Evolutionary conservation across 2,888 invertebrate genomes (phyloP), one percentile per base, ranked within the genome.

Genomic region (Pteria penguin): DNA sequence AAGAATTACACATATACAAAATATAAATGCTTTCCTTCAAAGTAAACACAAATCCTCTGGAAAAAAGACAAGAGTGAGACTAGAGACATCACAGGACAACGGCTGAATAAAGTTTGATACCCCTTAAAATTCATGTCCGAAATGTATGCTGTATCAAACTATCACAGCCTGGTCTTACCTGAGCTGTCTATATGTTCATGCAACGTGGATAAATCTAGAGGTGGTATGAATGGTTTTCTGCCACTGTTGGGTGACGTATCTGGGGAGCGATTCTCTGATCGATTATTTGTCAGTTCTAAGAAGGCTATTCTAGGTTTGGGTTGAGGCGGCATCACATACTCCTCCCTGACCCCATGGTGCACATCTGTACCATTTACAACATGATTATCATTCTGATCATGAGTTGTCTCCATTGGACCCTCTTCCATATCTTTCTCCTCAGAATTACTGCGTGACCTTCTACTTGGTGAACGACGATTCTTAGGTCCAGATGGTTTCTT

Each of bases 101-200:
- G n/a, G n/a, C n/a, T n/a, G n/a, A n/a, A n/a, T n/a, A n/a, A n/a
- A n/a, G n/a, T n/a, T n/a, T n/a, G n/a, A n/a, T n/a, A n/a, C n/a
- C n/a, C n/a, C n/a, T n/a, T n/a, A n/a, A n/a, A n/a, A n/a, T n/a
- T n/a, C n/a, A n/a, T n/a, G n/a, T n/a, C n/a, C n/a, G n/a, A n/a
- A n/a, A n/a, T n/a, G n/a, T n/a, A n/a, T n/a, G n/a, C n/a, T n/a
- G n/a, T n/a, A n/a, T n/a, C n/a, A n/a, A n/a, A 29, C 8, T 2
- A 57, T 27, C 22, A 73, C 4, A 4, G 5, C 8, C 27, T 33
- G 18, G 22, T 57, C 68, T 70, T 82, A 89, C 89, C 94, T 33
- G 92, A 92, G 68, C 93, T 93, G 84, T 94, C 94, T 45, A 94
- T 92, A 84, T 94, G 94, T 86, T 94, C 93, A 85, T 94, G 94